These are phyloP conservation scores for Luehdorfia chinensis DNA, from an alignment of 1,140 invertebrate species.

Conservation along the genomic window DNA sequence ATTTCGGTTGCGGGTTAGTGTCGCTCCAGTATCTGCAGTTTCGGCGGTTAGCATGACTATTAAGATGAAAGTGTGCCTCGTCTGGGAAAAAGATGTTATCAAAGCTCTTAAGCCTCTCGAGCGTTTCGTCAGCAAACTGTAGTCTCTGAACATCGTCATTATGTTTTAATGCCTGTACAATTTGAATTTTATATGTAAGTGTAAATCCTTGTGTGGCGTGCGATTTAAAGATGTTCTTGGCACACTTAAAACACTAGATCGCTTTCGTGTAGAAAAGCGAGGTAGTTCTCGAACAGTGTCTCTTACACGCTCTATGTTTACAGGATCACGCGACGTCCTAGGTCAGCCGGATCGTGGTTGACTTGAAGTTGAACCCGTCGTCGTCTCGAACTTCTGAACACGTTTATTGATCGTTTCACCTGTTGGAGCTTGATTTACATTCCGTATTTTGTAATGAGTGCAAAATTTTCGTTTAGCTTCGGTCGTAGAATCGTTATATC, in stretches of 20 bases:
- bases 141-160: neutral
- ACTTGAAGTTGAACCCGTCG: neutral
- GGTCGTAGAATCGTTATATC: constrained; percentile 5
- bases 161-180: neutral
- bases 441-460: too few relatives aligned
- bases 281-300: neutral
- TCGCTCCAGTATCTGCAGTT: too few relatives aligned
- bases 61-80: too few relatives aligned
- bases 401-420: too few relatives aligned
- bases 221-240: too few relatives aligned
- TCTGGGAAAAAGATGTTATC: too few relatives aligned
- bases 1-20: too few relatives aligned
- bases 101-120: neutral
- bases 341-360: too few relatives aligned
- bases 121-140: too few relatives aligned
- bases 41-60: too few relatives aligned
- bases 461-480: constrained; percentile 12
- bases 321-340: too few relatives aligned
- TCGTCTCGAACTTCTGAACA: constrained; percentile 1
- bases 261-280: constrained; percentile 1
- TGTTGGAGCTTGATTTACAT: constrained; percentile 12
- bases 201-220: constrained; percentile 1
- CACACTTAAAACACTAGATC: too few relatives aligned
- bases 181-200: constrained; percentile 5
- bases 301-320: constrained; percentile 4